These are phyloP conservation scores for Pristionchus mayeri DNA, from an alignment of 2,888 invertebrate genomes.

Conservation along the genomic window DNA sequence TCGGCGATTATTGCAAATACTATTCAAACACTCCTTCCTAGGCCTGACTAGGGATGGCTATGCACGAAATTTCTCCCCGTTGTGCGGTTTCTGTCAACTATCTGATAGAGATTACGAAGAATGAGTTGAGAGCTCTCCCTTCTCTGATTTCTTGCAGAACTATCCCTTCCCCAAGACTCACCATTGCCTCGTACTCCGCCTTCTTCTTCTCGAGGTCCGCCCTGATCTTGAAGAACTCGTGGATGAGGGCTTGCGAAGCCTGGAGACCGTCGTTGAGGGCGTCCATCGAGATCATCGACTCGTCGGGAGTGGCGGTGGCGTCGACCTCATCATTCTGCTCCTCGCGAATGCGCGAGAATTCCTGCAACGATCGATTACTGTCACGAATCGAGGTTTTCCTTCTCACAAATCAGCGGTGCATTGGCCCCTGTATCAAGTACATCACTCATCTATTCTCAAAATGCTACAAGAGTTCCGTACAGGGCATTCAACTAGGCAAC, in stretches of 20 bases:
- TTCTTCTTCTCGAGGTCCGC: constrained; percentile 34
- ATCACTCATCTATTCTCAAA: no score
- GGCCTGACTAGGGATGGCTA: no score
- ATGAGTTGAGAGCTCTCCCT: no score
- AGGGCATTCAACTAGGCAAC: neutral
- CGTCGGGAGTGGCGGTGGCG: neutral
- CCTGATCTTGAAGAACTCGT: neutral
- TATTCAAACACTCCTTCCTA: no score
- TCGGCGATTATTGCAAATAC: no score
- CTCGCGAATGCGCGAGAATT: constrained; percentile 24
- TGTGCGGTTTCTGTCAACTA: no score
- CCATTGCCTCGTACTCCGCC: neutral
- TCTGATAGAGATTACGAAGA: no score
- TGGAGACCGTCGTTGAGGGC: neutral
- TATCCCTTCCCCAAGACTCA: neutral
- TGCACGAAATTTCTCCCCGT: no score
- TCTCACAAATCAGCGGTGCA: no score
- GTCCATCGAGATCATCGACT: constrained; percentile 3
- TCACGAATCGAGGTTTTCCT: neutral
- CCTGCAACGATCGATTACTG: neutral
- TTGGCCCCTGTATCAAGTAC: no score
- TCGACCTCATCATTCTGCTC: neutral
- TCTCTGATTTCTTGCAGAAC: no score
- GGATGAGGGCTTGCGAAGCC: neutral
- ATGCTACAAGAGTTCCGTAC: neutral